Evolutionary conservation across 1,140 invertebrate species (phyloP).

Genomic region (Campoletis sonorensis): DNA sequence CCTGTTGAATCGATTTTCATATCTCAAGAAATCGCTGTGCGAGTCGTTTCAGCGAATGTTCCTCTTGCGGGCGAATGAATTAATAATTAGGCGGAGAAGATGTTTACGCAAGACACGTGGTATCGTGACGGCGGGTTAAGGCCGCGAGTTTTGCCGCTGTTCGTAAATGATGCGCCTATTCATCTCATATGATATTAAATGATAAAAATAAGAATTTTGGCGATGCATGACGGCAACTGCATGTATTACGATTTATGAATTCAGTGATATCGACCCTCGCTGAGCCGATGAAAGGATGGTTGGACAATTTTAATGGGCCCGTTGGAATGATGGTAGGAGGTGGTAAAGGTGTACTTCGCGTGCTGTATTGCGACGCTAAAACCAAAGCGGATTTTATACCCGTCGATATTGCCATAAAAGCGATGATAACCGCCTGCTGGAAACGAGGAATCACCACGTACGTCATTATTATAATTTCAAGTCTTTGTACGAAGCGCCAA

Average conservation of each 20-base stretch:
- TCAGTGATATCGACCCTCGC: slow-evolving; percentile 81
- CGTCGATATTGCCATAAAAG: slow-evolving; percentile 90
- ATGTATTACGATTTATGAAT: slow-evolving; percentile 59
- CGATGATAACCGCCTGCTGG: slow-evolving; percentile 86
- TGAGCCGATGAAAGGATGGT: slow-evolving; percentile 89
- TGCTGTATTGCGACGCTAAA: slow-evolving; percentile 81
- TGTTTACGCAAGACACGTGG: too few species aligned
- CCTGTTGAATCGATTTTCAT: too few species aligned
- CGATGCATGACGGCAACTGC: too few species aligned
- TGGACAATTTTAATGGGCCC: slow-evolving; percentile 97
- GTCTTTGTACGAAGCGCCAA: neutral
- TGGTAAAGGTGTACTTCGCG: slow-evolving; percentile 89
- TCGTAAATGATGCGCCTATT: too few species aligned
- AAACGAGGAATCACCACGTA: slow-evolving; percentile 82
- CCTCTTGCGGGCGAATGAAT: too few species aligned
- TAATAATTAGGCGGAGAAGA: too few species aligned
- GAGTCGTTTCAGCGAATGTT: too few species aligned
- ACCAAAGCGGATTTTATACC: slow-evolving; percentile 88
- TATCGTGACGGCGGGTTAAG: too few species aligned
- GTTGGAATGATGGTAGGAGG: slow-evolving; percentile 85
- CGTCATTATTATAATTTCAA: slow-evolving; percentile 52
- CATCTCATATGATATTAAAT: too few species aligned
- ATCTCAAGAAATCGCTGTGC: too few species aligned
- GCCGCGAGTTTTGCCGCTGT: too few species aligned
- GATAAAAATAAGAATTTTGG: too few species aligned